A percentile compares a stretch with the other conserved stretches of the same genome.
These are phyloP conservation scores for Isichthys henryi DNA, from an alignment of 2,113 vertebrate genomes.

Conservation along the genomic window DNA sequence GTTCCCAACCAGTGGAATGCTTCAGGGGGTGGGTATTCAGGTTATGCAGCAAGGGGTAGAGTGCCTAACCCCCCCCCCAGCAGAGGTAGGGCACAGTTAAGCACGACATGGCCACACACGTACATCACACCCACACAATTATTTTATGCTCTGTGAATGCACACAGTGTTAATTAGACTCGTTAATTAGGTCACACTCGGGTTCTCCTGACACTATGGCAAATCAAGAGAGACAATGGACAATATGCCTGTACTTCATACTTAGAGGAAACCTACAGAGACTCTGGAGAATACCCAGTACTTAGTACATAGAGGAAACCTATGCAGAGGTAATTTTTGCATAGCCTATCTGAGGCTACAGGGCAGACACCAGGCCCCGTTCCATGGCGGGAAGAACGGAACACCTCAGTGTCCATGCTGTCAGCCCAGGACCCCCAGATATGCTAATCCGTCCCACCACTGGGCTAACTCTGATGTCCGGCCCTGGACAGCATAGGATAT, in stretches of 20 bases:
- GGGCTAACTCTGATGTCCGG: not conserved
- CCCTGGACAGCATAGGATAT: not conserved
- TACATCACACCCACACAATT: not conserved
- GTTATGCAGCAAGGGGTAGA: not conserved
- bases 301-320: no score
- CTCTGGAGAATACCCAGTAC: not conserved
- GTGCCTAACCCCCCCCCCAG: not conserved
- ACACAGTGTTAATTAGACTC: not conserved
- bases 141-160: not conserved
- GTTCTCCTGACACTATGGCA: not conserved
- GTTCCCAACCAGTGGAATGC: not conserved
- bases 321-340: not conserved
- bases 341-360: no score
- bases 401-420: not conserved
- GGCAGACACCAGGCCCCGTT: no score
- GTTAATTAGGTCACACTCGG: not conserved
- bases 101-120: not conserved
- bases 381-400: no score
- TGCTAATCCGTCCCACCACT: not conserved
- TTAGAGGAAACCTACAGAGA: not conserved
- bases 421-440: not conserved
- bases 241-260: not conserved
- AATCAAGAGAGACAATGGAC: not conserved
- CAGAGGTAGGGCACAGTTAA: not conserved
- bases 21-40: not conserved